Base-by-base conservation (phyloP, 2,797 vertebrate genomes). In the Gephyroberyx darwinii region DNA sequence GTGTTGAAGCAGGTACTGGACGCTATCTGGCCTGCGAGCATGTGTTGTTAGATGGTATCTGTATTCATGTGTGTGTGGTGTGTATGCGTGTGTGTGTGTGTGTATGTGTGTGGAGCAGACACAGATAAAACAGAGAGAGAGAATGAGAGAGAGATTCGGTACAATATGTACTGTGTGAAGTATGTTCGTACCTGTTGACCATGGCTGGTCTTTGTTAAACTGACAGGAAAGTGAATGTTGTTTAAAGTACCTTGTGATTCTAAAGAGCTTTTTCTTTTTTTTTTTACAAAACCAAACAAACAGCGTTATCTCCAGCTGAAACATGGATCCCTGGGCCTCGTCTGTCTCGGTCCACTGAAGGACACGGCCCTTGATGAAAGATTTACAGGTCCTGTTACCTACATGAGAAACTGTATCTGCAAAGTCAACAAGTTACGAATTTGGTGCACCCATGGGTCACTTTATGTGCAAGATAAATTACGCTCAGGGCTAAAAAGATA, bases 41-140 rank as follows among this genome's bases (percentile, higher is more conserved):
- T 87, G 83, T 90, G 88, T 89, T 91, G 88, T 92, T 89, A 88
- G 92, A 93, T 94, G 86, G 69, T 93, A 94, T 94, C 92, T 73
- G 79, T 67, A 22, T 59, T 81, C 64, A 63, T 82, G 72, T 50
- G 48, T 55, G 67, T 69, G 73, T 26, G 26, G 69, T 85, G 85
- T 77, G 66, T 66, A 50, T 71, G 54, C 57, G 54, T 51, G 65
- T 53, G 55, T 54, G 59, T 54, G 65, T 54, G 58, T 33, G 69
- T 41, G 61, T 39, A 26, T 26, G 26, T 26, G 1, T 26, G 26
- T 26, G 26, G 26, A 26, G 26, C 26, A 26, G 26, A 26, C 26
- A 26, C 26, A 26, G 26, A 26, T 26, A 26, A 26, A 26, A 26
- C 2, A 71, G 53, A 78, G 60, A 72, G 72, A 69, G 41, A 63